Base-by-base conservation (phyloP, 2,113 vertebrate species). In the Hippopotamus amphibius region DNA sequence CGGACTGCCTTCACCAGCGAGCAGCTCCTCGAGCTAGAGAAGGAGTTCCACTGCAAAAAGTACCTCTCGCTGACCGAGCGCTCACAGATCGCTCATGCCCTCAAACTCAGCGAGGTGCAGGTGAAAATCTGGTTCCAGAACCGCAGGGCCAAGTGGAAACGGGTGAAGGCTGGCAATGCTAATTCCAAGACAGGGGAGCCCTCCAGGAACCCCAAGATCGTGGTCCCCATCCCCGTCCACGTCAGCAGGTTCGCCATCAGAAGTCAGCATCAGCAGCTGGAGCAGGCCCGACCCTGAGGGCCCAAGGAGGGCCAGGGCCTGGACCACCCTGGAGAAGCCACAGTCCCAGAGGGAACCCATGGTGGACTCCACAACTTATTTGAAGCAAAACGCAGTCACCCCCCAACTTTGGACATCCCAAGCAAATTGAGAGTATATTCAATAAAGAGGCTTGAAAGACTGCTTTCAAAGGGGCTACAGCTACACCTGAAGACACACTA, bases 81-180 rank as follows among this genome's bases (percentile, higher is more conserved):
- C 96, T 99, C 99, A 2, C 99, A 99, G 99, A 99, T 99, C 94
- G 99, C 99, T 11, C 99, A 99, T 12, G 99, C 99, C 55, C 99
- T 99, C 96, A 99, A 99, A 95, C 99, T 99, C 97, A 99, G 99
- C 98, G 99, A 99, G 98, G 99, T 99, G 89, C 99, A 99, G 98
- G 99, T 99, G 94, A 99, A 99, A 98, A 99, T 99, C 99, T 99
- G 99, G 99, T 99, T 99, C 98, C 99, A 99, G 99, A 99, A 99
- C 99, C 98, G 99, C 48, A 98, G 99, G 55, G 99, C 99, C 61
- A 99, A 99, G 97, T 99, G 99, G 99, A 99, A 99, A 98, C 99
- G 99, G 46, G 99, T 99, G 92, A 99, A 99, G 85, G 99, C 99
- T 0, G 99, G 99, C 33, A 99, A 99, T 66, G 99, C 99, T 93